phyloP scores from a whole-genome alignment of 2,113 vertebrate species.

The Spea multiplicata region DNA sequence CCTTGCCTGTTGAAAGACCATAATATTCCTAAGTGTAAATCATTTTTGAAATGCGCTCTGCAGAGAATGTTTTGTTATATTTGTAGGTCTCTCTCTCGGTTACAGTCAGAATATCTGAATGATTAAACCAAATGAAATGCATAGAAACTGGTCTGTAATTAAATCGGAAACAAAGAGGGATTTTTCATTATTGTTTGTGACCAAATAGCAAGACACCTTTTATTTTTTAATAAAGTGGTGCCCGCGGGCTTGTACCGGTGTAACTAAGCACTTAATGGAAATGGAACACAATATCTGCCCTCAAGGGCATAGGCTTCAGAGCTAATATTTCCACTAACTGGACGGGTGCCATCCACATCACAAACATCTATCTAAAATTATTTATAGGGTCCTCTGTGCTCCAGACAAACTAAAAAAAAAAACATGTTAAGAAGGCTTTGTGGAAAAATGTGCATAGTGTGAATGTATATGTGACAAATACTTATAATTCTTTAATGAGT shows the following conservation, averaged over 20 bases:
- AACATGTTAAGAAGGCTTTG: not conserved
- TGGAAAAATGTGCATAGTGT: not conserved
- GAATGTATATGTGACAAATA: too few relatives aligned
- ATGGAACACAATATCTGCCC: slow-evolving; percentile 38
- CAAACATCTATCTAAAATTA: slow-evolving; percentile 7
- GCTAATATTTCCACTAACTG: slow-evolving; percentile 23
- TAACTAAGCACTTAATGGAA: slow-evolving; percentile 43
- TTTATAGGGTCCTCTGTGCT: slow-evolving; percentile 23
- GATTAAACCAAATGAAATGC: not conserved
- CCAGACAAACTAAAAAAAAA: slow-evolving; percentile 5
- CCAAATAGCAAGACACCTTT: slow-evolving; percentile 37
- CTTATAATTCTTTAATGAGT: too few relatives aligned
- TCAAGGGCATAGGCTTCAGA: slow-evolving; percentile 10
- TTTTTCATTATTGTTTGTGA: slow-evolving; percentile 22
- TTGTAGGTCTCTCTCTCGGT: not conserved
- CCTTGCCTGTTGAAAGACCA: too few relatives aligned
- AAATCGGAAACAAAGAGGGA: not conserved
- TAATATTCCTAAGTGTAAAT: too few relatives aligned
- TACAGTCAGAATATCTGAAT: not conserved
- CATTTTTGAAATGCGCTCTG: too few relatives aligned
- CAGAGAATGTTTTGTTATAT: not conserved
- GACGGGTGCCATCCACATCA: not conserved
- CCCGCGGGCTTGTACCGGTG: slow-evolving; percentile 21
- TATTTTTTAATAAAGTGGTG: slow-evolving; percentile 40
- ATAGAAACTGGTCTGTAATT: slow-evolving; percentile 17